phyloP scores from a whole-genome alignment of 2,888 invertebrate genomes.

The Microplitis deprimator region DNA sequence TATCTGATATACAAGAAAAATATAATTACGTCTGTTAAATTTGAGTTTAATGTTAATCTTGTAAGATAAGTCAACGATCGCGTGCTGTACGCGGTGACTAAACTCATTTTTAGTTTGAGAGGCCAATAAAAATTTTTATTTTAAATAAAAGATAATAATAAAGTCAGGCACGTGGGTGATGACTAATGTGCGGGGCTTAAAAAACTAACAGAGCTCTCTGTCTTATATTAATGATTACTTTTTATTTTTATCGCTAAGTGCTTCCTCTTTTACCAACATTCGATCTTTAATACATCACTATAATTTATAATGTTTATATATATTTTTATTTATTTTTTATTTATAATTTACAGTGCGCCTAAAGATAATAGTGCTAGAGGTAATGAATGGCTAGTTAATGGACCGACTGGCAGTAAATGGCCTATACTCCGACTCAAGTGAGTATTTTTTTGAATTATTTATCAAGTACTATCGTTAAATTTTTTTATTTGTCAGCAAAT shows the following conservation, averaged over 20 bases:
- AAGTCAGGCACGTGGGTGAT: constrained; percentile 4
- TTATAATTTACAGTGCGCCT: constrained; percentile 58
- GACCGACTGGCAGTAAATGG: constrained; percentile 63
- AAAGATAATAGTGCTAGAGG: constrained; percentile 57
- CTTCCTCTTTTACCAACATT: constrained; percentile 25
- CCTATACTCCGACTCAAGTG: constrained; percentile 67
- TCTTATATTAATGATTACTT: not conserved
- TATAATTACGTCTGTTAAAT: not conserved
- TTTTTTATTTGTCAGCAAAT: constrained; percentile 39
- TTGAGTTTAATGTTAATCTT: not conserved
- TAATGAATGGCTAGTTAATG: constrained; percentile 67
- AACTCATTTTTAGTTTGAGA: constrained; percentile 6
- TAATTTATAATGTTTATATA: constrained; percentile 3
- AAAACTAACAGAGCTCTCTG: constrained; percentile 25
- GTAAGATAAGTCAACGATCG: not conserved
- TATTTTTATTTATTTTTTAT: constrained; percentile 30
- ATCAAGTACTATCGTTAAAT: constrained; percentile 11
- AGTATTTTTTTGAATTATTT: constrained; percentile 46
- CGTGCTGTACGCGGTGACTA: not conserved
- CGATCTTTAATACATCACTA: constrained; percentile 7
- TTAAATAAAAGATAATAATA: not conserved
- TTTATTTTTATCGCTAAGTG: not conserved
- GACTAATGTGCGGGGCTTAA: not conserved
- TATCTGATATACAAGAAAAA: not conserved
- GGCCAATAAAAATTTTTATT: not conserved